phyloP scores from a whole-genome alignment of 2,113 vertebrate species.

The Himantopus leucocephalus region DNA sequence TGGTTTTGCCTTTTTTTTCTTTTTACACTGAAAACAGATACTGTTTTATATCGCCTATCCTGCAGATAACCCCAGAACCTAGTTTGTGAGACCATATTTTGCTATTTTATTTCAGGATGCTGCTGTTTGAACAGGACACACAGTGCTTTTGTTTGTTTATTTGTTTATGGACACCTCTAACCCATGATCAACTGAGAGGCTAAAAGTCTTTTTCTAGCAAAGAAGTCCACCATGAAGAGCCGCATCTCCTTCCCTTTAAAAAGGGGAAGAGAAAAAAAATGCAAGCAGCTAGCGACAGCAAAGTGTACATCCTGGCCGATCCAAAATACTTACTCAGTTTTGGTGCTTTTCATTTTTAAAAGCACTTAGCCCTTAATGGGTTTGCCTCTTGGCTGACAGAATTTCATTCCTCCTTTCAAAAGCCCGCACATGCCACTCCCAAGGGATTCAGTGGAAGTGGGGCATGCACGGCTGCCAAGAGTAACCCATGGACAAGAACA shows the following conservation, averaged over 20 bases:
- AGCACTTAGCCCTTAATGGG: neutral
- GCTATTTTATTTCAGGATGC: neutral
- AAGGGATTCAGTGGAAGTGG: neutral
- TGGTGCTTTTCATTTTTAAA: neutral
- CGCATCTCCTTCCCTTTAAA: neutral
- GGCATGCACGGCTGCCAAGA: neutral
- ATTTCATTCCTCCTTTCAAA: constrained; percentile 20
- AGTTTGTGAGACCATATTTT: neutral
- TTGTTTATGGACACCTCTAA: neutral
- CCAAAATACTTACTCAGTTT: constrained; percentile 6
- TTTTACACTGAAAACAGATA: neutral
- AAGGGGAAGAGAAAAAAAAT: constrained; percentile 14
- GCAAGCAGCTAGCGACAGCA: neutral
- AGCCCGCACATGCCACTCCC: neutral
- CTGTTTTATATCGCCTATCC: neutral
- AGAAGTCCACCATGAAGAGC: neutral
- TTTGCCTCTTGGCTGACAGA: neutral
- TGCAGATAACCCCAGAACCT: neutral
- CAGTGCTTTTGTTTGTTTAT: neutral
- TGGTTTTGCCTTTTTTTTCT: neutral
- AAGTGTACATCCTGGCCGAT: neutral
- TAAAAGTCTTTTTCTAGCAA: neutral
- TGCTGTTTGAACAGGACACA: neutral
- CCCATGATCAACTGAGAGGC: neutral
- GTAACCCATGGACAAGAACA: neutral